Conservation (phyloP, 2,797 vertebrate genomes). For the Diplodus puntazzo region DNA sequence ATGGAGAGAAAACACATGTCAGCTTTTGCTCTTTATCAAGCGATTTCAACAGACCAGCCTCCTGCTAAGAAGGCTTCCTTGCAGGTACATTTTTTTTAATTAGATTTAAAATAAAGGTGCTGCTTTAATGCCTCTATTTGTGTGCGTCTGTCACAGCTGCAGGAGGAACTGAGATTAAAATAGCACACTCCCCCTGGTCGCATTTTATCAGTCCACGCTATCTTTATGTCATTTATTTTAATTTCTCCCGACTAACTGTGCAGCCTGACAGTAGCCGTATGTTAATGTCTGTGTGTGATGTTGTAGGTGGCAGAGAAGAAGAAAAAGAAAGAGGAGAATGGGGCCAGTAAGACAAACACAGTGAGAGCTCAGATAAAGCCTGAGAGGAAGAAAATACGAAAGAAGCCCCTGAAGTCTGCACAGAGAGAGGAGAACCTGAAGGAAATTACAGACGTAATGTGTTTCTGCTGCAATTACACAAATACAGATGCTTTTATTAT, state of each 20-base stretch:
- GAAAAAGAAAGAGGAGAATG: constrained; percentile 77
- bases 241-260: neutral
- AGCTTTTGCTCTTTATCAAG: constrained; percentile 82
- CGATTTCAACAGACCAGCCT: constrained; percentile 33
- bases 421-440: constrained; percentile 39
- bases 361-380: constrained; percentile 60
- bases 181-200: neutral
- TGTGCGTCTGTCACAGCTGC: neutral
- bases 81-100: constrained; percentile 63
- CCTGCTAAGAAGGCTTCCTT: constrained; percentile 37
- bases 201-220: neutral
- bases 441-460: constrained; percentile 37
- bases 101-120: neutral
- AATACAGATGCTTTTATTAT: neutral
- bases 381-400: constrained; percentile 67
- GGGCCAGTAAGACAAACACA: constrained; percentile 8
- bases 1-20: constrained; percentile 87
- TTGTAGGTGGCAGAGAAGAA: constrained; percentile 71
- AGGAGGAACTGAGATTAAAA: neutral
- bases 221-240: too few species aligned
- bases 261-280: neutral
- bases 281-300: neutral
- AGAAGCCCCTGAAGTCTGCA: constrained; percentile 45
- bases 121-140: neutral
- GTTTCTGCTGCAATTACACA: neutral